Evolutionary conservation across 1,140 invertebrate genomes (phyloP).

Genomic region (Achatina immaculata): DNA sequence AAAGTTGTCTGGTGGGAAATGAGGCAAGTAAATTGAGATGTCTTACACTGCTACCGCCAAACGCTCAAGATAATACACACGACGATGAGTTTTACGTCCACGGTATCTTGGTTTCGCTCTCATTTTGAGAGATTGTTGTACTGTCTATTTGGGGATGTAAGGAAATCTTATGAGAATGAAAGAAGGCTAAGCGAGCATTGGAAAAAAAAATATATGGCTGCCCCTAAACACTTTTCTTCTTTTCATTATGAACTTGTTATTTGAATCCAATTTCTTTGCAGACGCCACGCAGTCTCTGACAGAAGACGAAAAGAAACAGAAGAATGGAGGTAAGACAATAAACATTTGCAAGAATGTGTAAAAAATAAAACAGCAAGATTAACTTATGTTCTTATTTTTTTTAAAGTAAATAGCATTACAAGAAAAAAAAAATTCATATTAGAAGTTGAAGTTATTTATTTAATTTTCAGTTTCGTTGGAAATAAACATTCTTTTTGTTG

Average conservation of each 20-base stretch:
- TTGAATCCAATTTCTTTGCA: constrained; percentile 30
- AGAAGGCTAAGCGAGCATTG: too few relatives aligned
- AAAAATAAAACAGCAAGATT: too few relatives aligned
- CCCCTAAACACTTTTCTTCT: too few relatives aligned
- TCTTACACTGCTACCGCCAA: neutral
- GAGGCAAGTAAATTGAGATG: neutral
- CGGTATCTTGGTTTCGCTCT: neutral
- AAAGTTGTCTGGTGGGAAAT: neutral
- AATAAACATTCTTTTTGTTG: too few relatives aligned
- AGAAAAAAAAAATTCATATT: neutral
- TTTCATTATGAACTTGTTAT: too few relatives aligned
- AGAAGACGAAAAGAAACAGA: constrained; percentile 56
- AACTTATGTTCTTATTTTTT: too few relatives aligned
- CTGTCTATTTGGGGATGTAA: too few relatives aligned
- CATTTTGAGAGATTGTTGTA: too few relatives aligned
- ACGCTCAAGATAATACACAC: neutral
- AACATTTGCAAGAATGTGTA: neutral
- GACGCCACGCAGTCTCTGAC: constrained; percentile 48
- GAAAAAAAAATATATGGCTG: too few relatives aligned
- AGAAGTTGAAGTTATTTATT: neutral
- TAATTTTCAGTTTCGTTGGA: too few relatives aligned
- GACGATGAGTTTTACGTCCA: neutral
- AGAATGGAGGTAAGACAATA: constrained; percentile 48
- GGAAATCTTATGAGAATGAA: too few relatives aligned
- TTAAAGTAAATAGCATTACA: too few relatives aligned